Base-by-base conservation (phyloP, 1,140 invertebrate species). In the Drosophila teissieri region DNA sequence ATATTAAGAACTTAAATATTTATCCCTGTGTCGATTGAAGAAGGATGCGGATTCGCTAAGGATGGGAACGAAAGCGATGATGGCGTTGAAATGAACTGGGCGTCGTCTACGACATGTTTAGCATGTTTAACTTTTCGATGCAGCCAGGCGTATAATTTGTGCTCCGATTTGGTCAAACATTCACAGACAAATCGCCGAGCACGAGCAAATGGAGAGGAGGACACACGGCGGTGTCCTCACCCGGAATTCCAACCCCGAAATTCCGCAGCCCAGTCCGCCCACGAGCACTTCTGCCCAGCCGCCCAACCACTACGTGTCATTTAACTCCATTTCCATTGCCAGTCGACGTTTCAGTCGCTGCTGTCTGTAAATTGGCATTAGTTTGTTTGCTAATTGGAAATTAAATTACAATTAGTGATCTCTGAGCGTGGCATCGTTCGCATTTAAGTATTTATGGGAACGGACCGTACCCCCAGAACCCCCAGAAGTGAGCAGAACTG, bases 351-450 rank as follows among this genome's bases (percentile, higher is more conserved):
- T 48, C 36, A 73, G 61, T 62, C 67, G 80, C 53, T 81, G 68
- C 48, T 68, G 64, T 78, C 69, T 72, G 76, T 82, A 88, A 88
- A 88, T 89, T 88, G 81, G 81, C 79, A 79, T 91, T 91, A 86
- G 89, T 91, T 91, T 91, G 89, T 91, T 91, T 91, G 84, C 89
- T 91, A 91, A 91, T 91, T 91, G 89, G 89, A 91, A 91, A 91
- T 91, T 91, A 91, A 91, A 91, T 91, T 91, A 91, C 89, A 91
- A 91, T 91, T 91, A 91, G 84, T 91, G 89, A 89, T 89, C 84
- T 89, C 77, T 79, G 78, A 81, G 88, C 78, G 67, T 77, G 57
- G 70, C 83, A 74, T 68, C 72, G 68, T 82, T 80, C 73, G 56
- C 77, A 76, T 83, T 89, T 76, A 78, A 78, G 70, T 79, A 79